Percentiles rank a stretch among this genome's conserved stretches.
Evolutionary conservation across 1,140 invertebrate species (phyloP).

Genomic region (Pectinophora gossypiella): DNA sequence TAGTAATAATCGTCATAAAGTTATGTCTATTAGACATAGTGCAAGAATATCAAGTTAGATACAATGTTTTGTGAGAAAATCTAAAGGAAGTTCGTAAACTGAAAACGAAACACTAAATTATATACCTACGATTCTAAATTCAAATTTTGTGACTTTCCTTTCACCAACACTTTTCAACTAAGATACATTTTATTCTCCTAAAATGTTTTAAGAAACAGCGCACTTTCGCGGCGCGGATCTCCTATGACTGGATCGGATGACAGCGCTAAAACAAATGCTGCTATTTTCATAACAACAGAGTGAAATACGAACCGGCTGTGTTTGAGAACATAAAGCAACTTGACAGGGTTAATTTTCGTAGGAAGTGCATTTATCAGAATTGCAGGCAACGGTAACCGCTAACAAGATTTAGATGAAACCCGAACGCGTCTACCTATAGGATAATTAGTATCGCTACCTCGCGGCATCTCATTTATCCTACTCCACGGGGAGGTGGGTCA

Average conservation of each 20-base stretch:
- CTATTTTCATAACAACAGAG: constrained; percentile 1
- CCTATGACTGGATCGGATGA: neutral
- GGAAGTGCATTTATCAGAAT: constrained; percentile 42
- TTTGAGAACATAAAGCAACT: neutral
- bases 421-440: constrained; percentile 58
- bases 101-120: no score
- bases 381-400: constrained; percentile 37
- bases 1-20: no score
- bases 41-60: no score
- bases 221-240: neutral
- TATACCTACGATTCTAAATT: no score
- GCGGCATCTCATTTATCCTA: constrained; percentile 67
- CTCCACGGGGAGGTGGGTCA: constrained; percentile 64
- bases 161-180: neutral
- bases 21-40: no score
- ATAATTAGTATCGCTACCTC: constrained; percentile 72
- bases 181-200: neutral
- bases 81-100: no score
- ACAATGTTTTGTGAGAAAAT: no score
- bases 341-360: constrained; percentile 18
- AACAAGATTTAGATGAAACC: constrained; percentile 57
- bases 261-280: constrained; percentile 1
- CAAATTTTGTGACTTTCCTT: neutral
- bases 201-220: neutral
- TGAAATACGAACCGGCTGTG: neutral